Base-by-base conservation (phyloP, 1,140 invertebrate genomes). In the Drosophila oshimai region DNA sequence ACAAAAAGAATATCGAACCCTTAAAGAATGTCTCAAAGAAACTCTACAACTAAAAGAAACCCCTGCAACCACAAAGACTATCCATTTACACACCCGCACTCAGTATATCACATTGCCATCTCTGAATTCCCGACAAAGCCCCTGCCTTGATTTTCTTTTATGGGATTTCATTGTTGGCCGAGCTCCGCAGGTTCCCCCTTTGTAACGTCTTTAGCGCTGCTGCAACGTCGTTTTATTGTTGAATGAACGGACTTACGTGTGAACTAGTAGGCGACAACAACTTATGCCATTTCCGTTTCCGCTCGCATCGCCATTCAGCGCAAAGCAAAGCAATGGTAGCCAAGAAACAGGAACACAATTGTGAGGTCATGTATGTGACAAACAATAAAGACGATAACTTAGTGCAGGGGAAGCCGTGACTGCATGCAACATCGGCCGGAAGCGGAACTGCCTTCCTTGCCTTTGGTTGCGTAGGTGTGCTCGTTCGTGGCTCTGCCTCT, bases 341-440 rank as follows among this genome's bases (percentile, higher is more conserved):
- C 67, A 78, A 69, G 67, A 42, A 76, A 73, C 67, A 72, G 72
- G 67, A 76, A 80, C 45, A 74, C 68, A 87, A 76, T 87, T 87
- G 81, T 81, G 81, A 81, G 81, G 76, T 81, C 83, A 81, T 87
- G 81, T 88, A 87, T 87, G 81, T 87, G 81, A 81, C 81, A 87
- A 87, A 87, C 81, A 87, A 87, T 87, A 87, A 87, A 77, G 81
- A 81, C 76, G 81, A 87, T 87, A 87, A 87, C 76, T 87, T 81
- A 87, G 64, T 71, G 70, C 47, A 54, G 26, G 37, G 51, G 46
- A 50, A 68, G 36, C 47, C 39, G 26, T 49, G 45, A 36, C 24
- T 49, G 64, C 33, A 54, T 64, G 31, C 50, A 20, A 46, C 45
- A 73, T 45, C 58, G 39, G 18, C 29, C 72, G 75, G 81, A 84